phyloP scores from a whole-genome alignment of 2,113 vertebrate species.

The Hyperopisus bebe region DNA sequence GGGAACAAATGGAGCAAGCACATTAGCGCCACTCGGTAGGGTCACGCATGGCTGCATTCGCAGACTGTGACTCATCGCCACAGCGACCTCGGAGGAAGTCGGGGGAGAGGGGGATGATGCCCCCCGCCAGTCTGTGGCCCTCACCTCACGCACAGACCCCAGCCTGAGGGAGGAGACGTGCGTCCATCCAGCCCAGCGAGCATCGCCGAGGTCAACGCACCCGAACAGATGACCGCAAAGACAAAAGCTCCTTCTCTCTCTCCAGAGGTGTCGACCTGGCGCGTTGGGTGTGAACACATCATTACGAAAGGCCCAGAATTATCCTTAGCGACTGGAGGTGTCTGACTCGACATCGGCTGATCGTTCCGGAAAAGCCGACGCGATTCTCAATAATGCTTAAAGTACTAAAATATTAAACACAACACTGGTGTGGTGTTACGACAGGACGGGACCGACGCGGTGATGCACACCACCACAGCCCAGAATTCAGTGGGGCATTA shows the following conservation, averaged over 20 bases:
- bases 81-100: not conserved
- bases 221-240: not conserved
- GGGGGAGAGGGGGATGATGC: not conserved
- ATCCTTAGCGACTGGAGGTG: not conserved
- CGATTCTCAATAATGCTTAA: not conserved
- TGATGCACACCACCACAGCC: not conserved
- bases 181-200: not conserved
- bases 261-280: not conserved
- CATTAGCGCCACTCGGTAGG: slow-evolving; percentile 35
- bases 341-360: not conserved
- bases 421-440: not conserved
- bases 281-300: not conserved
- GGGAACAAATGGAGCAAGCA: slow-evolving; percentile 29
- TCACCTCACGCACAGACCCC: not conserved
- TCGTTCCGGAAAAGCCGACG: not conserved
- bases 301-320: not conserved
- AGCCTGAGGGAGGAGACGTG: not conserved
- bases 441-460: not conserved
- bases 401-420: not conserved
- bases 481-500: not conserved
- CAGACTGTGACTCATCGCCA: slow-evolving; percentile 36
- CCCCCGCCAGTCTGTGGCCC: not conserved
- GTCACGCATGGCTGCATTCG: slow-evolving; percentile 33
- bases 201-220: not conserved
- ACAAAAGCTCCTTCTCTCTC: not conserved